These are phyloP conservation scores for Cyprinodon diabolis DNA, from an alignment of 2,797 vertebrate species.

Conservation along the genomic window DNA sequence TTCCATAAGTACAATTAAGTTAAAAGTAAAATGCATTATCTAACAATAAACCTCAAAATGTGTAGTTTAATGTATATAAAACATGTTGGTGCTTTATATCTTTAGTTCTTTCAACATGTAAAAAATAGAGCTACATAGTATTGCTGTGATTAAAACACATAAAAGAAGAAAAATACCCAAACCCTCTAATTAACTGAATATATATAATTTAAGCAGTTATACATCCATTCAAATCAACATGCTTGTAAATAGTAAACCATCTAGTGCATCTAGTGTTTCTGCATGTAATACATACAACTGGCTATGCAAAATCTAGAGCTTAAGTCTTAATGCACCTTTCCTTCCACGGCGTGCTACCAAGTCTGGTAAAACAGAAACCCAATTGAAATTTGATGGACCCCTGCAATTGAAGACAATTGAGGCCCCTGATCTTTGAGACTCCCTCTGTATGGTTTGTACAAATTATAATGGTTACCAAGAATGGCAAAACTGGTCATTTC, in stretches of 20 bases:
- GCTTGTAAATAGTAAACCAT: too few relatives aligned
- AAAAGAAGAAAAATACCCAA: background rate
- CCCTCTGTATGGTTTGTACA: too few relatives aligned
- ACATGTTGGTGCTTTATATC: background rate
- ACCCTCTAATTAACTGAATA: background rate
- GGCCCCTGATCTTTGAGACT: too few relatives aligned
- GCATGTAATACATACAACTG: too few relatives aligned
- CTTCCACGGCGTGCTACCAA: background rate
- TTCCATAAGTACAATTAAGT: too few relatives aligned
- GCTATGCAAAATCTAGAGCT: background rate
- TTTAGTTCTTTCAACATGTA: background rate
- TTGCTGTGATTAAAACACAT: background rate
- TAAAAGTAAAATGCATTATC: background rate
- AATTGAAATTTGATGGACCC: too few relatives aligned
- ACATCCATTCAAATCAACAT: background rate
- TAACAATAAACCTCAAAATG: background rate
- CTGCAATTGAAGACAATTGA: too few relatives aligned
- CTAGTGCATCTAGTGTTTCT: too few relatives aligned
- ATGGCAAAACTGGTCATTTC: too few relatives aligned
- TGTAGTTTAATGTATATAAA: background rate
- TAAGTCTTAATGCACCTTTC: background rate
- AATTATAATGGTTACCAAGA: too few relatives aligned
- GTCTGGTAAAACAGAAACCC: background rate
- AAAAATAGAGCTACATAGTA: background rate
- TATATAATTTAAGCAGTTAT: background rate